A percentile compares a stretch with the other conserved stretches of the same genome.
These are phyloP conservation scores for Catharus fuscescens DNA, from an alignment of 2,113 vertebrate species.

Conservation along the genomic window DNA sequence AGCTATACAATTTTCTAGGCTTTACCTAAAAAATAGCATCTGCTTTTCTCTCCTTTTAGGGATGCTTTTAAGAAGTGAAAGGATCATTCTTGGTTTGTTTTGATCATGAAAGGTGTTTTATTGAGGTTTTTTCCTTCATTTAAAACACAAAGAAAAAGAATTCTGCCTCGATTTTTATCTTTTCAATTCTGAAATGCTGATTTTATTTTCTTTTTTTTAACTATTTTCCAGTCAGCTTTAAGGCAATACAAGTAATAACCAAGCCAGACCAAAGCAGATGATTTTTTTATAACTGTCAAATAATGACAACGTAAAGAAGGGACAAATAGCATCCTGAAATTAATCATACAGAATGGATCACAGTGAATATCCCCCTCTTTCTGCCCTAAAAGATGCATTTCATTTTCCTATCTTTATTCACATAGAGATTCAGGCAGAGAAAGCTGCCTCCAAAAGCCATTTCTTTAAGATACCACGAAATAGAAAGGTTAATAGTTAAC, in stretches of 20 bases:
- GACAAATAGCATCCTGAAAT: constrained; percentile 32
- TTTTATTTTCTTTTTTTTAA: background rate
- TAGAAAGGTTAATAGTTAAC: constrained; percentile 59
- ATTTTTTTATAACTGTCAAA: constrained; percentile 30
- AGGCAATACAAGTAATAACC: background rate
- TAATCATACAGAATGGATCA: background rate
- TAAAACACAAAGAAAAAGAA: background rate
- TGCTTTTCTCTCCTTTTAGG: background rate
- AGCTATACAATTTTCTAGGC: background rate
- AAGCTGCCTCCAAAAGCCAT: constrained; percentile 9
- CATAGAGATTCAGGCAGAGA: background rate
- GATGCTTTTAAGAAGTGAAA: background rate
- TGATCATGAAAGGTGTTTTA: background rate
- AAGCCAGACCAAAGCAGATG: background rate
- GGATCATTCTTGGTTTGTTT: background rate
- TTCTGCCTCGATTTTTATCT: rapidly evolving
- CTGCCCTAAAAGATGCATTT: constrained; percentile 21
- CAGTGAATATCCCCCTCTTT: background rate
- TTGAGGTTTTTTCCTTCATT: background rate
- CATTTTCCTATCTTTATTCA: constrained; percentile 42
- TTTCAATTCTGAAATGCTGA: background rate
- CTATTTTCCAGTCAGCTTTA: background rate
- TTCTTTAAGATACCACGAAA: constrained; percentile 44
- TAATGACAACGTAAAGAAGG: background rate
- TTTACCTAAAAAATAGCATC: background rate